Evolutionary conservation across 2,113 vertebrate genomes (phyloP).

Genomic region (Bambusicola thoracicus): DNA sequence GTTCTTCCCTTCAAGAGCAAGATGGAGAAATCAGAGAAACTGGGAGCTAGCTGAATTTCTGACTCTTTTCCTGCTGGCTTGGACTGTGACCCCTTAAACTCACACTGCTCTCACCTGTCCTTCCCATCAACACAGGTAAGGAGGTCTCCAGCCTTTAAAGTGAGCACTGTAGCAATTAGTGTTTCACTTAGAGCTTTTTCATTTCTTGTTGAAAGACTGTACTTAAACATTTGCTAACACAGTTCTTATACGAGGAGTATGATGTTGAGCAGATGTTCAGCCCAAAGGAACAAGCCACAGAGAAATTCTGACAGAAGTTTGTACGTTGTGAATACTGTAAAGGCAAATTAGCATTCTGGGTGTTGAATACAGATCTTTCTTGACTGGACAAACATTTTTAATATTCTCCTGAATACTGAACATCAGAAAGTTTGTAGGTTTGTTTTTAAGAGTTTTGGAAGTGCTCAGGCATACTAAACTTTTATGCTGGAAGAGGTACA

Average conservation of each 20-base stretch:
- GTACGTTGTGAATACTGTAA: neutral
- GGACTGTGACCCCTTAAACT: neutral
- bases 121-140: neutral
- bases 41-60: neutral
- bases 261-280: neutral
- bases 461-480: neutral
- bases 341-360: neutral
- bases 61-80: neutral
- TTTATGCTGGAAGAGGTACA: neutral
- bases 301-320: slow-evolving; percentile 23
- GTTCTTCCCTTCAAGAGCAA: neutral
- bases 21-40: neutral
- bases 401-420: neutral
- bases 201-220: neutral
- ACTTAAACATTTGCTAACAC: neutral
- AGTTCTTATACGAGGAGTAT: neutral
- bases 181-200: neutral
- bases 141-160: neutral
- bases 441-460: neutral
- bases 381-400: neutral
- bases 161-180: rapidly evolving
- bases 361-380: neutral
- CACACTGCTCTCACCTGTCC: neutral
- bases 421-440: neutral
- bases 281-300: neutral